These are phyloP conservation scores for Mola mola DNA, from an alignment of 2,113 vertebrate species.

Conservation along the genomic window DNA sequence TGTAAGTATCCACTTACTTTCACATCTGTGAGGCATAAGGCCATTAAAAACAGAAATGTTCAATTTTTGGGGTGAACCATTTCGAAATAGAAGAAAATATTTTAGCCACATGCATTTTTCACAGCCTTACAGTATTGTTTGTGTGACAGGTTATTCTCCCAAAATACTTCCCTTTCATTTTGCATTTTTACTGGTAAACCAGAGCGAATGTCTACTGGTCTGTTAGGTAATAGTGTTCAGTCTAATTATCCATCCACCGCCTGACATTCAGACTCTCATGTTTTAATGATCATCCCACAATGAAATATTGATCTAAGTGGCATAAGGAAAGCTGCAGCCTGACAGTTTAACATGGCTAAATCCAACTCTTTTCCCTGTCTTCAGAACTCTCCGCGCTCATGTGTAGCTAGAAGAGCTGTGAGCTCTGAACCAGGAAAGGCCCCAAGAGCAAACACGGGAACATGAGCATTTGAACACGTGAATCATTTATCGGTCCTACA, in stretches of 20 bases:
- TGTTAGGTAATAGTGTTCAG: conserved; percentile 29
- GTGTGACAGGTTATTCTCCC: not conserved
- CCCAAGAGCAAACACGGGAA: conserved; percentile 18
- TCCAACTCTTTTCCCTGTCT: conserved; percentile 27
- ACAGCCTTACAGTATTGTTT: not conserved
- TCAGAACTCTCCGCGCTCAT: conserved; percentile 17
- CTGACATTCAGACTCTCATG: conserved; percentile 70
- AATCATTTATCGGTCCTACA: conserved; percentile 62
- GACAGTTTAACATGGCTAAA: conserved; percentile 64
- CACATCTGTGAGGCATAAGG: not conserved
- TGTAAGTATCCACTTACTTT: conserved; percentile 19
- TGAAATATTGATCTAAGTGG: conserved; percentile 77
- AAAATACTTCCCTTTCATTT: conserved; percentile 9
- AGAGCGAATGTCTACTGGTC: conserved; percentile 13
- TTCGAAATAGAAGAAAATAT: not conserved
- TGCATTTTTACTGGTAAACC: conserved; percentile 12
- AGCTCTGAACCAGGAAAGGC: conserved; percentile 32
- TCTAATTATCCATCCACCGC: conserved; percentile 67
- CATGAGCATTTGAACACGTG: conserved; percentile 33
- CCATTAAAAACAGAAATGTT: conserved; percentile 6
- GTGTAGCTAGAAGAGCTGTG: conserved; percentile 15
- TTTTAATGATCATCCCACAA: conserved; percentile 72
- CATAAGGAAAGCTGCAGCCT: conserved; percentile 39
- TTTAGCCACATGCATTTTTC: conserved; percentile 8
- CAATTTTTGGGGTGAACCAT: conserved; percentile 16